A percentile compares a stretch with the other conserved stretches of the same genome.
Conservation (phyloP, 92 coral and sea anemone genomes). For the Epizoanthus fatuus region DNA sequence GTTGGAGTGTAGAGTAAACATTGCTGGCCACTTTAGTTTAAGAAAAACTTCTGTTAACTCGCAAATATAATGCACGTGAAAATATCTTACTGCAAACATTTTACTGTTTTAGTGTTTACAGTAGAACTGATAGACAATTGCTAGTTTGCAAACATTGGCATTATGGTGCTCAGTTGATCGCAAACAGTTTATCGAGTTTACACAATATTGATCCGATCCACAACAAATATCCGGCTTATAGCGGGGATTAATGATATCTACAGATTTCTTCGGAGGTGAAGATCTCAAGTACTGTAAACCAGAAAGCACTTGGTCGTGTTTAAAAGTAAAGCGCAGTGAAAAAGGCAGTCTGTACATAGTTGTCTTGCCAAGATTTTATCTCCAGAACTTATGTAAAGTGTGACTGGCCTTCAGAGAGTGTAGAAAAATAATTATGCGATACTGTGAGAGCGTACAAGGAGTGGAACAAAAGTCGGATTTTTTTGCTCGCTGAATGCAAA, state of each 20-base stretch:
- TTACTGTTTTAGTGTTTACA: constrained; percentile 56
- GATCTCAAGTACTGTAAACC: constrained; percentile 77
- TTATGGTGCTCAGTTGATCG: constrained; percentile 59
- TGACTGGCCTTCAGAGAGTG: constrained; percentile 6
- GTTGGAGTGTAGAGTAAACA: constrained; percentile 45
- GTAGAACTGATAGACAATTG: constrained; percentile 64
- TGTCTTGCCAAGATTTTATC: neutral
- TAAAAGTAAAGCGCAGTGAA: neutral
- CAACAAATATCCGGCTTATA: constrained; percentile 87
- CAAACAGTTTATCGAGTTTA: constrained; percentile 76
- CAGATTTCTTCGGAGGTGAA: constrained; percentile 68
- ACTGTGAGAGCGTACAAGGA: constrained; percentile 4
- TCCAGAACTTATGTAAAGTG: neutral
- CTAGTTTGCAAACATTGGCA: constrained; percentile 83
- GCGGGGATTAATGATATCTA: constrained; percentile 81
- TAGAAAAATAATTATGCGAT: constrained; percentile 24
- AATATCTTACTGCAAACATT: constrained; percentile 26
- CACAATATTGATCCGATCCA: constrained; percentile 88
- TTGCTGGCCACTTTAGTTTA: constrained; percentile 12
- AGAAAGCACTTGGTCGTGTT: constrained; percentile 42
- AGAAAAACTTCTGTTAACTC: constrained; percentile 8
- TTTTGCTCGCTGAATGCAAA: constrained; percentile 60
- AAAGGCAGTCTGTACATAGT: neutral
- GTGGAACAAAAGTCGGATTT: constrained; percentile 2
- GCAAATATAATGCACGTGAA: constrained; percentile 1